Percentiles rank a stretch among this genome's conserved stretches.
Evolutionary conservation across 2,888 invertebrate species (phyloP).

Genomic region (Hyposoter dolosus): DNA sequence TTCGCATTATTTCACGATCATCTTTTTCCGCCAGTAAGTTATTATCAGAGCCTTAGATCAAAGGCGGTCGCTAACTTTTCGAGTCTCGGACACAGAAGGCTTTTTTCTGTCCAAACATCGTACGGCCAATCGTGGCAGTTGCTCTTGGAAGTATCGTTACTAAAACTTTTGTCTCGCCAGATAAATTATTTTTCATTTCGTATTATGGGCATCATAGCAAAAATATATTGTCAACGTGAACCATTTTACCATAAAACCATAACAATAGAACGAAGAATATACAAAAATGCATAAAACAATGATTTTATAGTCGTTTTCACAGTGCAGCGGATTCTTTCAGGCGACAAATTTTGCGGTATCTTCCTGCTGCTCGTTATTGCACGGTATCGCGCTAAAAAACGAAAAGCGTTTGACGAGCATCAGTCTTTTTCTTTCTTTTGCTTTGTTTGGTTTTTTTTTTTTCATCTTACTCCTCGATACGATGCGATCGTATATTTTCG

Average conservation of each 20-base stretch:
- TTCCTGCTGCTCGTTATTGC: slow-evolving; percentile 8
- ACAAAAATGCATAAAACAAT: background rate
- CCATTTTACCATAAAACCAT: background rate
- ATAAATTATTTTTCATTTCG: background rate
- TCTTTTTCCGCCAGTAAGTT: background rate
- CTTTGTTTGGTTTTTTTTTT: slow-evolving; percentile 11
- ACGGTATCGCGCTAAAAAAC: slow-evolving; percentile 20
- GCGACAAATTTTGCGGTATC: slow-evolving; percentile 3
- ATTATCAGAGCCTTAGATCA: background rate
- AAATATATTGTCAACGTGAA: background rate
- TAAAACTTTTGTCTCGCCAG: background rate
- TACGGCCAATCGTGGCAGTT: background rate
- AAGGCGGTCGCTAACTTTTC: background rate
- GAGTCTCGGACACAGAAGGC: background rate
- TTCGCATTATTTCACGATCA: background rate
- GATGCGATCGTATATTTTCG: slow-evolving; percentile 38
- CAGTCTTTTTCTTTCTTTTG: background rate
- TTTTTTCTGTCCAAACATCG: background rate
- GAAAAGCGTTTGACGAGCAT: background rate
- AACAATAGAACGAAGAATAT: background rate
- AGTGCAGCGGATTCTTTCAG: background rate
- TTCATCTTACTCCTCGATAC: slow-evolving; percentile 16
- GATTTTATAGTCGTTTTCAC: background rate
- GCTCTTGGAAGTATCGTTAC: background rate
- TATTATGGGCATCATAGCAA: background rate